Percentiles rank a stretch among this genome's conserved stretches.
phyloP scores from a whole-genome alignment of 2,797 vertebrate species.

The Lepilemur ruficaudatus region DNA sequence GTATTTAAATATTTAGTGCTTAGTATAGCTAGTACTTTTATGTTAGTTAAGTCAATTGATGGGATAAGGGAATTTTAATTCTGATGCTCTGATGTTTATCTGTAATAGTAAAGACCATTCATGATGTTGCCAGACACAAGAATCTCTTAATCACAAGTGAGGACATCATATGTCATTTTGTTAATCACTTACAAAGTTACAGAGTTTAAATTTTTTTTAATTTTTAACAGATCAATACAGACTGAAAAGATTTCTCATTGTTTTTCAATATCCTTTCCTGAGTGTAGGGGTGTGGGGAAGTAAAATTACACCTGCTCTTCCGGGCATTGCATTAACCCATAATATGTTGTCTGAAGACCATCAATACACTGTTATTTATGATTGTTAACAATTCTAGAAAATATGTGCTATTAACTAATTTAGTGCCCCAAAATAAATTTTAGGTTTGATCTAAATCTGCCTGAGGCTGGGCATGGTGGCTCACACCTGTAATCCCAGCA shows the following conservation, averaged over 20 bases:
- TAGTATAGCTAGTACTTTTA: not conserved
- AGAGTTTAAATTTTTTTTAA: not conserved
- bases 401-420: not conserved
- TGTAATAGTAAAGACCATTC: not conserved
- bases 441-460: not conserved
- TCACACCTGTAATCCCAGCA: too few relatives aligned
- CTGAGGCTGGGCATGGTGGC: not conserved
- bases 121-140: not conserved
- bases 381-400: not conserved
- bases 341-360: not conserved
- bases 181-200: not conserved
- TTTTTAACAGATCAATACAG: not conserved
- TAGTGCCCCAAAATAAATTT: not conserved
- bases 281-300: not conserved
- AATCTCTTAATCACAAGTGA: not conserved
- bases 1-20: not conserved
- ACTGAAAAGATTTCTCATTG: not conserved
- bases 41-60: not conserved
- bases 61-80: not conserved
- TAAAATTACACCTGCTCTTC: not conserved
- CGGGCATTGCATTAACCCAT: not conserved
- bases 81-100: not conserved
- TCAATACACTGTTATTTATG: not conserved
- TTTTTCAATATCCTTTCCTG: not conserved
- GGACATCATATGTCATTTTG: not conserved